Base-by-base conservation (phyloP, 1,140 invertebrate genomes). In the Bemisia tabaci region DNA sequence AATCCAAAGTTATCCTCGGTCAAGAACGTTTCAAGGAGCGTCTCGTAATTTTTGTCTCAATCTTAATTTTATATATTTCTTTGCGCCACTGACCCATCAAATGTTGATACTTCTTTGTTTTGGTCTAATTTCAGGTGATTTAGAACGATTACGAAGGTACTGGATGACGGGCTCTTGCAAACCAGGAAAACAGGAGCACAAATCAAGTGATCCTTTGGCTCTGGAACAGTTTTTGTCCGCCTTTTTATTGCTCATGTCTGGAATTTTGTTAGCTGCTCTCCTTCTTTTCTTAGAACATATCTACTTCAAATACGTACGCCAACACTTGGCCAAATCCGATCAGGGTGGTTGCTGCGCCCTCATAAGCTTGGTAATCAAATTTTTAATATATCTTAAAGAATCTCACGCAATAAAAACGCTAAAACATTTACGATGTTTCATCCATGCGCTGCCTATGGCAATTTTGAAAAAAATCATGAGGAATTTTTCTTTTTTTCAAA, bases 91-190 rank as follows among this genome's bases (percentile, higher is more conserved):
- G 48, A 58, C n/a, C n/a, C 48, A n/a, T n/a, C 48, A 11, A 12
- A 58, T 58, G 11, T 12, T 60, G 59, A 9, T n/a, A 60, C 21
- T n/a, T 60, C 2, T 5, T 60, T 60, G 5, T 2, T 59, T 65
- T 17, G 27, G 1, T 24, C 60, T 27, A 27, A 70, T 68, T 76
- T 5, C 70, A 90, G 89, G 89, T 60, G 94, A 98, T 77, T 79
- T 99, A 70, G 96, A 99, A 78, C 82, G 95, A 70, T 80, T 98
- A 68, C 84, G 95, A 70, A 84, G 94, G 68, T 97, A 94, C 75
- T 98, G 96, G 95, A 91, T 98, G 85, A 96, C 95, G 0, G 96
- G 96, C 2, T 92, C 94, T 0, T 99, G 97, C 77, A 90, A 94
- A 72, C 91, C 91, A 0, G 91, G 91, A 22, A 93, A 93, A 73